phyloP scores from a whole-genome alignment of 2,888 invertebrate species.

The Erebia aethiops region DNA sequence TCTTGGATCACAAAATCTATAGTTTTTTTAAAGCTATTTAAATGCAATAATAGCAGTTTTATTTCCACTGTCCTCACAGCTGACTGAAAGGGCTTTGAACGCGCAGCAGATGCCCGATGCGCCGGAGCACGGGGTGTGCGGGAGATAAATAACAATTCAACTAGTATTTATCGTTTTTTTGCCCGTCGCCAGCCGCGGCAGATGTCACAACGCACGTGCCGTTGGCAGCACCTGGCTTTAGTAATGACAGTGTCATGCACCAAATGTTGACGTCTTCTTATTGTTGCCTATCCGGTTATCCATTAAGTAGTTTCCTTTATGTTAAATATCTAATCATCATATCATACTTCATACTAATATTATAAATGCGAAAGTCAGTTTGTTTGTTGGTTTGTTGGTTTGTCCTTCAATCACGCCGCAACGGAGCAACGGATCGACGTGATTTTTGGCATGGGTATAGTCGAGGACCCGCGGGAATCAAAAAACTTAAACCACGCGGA shows the following conservation, averaged over 20 bases:
- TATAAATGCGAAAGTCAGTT: too few relatives aligned
- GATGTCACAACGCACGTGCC: constrained; percentile 75
- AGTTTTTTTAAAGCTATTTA: neutral
- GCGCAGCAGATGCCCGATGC: constrained; percentile 61
- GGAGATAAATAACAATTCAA: constrained; percentile 61
- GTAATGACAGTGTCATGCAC: constrained; percentile 58
- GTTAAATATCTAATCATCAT: too few relatives aligned
- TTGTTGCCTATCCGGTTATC: constrained; percentile 9
- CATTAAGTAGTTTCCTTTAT: too few relatives aligned
- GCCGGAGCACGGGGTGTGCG: constrained; percentile 51
- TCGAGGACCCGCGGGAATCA: too few relatives aligned
- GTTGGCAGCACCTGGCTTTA: constrained; percentile 71
- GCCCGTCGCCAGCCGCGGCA: constrained; percentile 68
- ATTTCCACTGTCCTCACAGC: constrained; percentile 38
- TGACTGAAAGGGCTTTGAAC: constrained; percentile 42
- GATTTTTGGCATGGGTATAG: too few relatives aligned
- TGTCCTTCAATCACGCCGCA: too few relatives aligned
- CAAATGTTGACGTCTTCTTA: constrained; percentile 48
- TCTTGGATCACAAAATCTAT: neutral
- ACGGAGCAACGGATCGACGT: too few relatives aligned
- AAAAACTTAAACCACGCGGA: too few relatives aligned
- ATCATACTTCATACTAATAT: too few relatives aligned
- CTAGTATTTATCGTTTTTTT: constrained; percentile 54
- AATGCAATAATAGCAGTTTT: neutral
- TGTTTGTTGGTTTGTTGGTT: too few relatives aligned